These are phyloP conservation scores for Drosophila nigromelanica DNA, from an alignment of 1,140 invertebrate genomes.

Conservation along the genomic window DNA sequence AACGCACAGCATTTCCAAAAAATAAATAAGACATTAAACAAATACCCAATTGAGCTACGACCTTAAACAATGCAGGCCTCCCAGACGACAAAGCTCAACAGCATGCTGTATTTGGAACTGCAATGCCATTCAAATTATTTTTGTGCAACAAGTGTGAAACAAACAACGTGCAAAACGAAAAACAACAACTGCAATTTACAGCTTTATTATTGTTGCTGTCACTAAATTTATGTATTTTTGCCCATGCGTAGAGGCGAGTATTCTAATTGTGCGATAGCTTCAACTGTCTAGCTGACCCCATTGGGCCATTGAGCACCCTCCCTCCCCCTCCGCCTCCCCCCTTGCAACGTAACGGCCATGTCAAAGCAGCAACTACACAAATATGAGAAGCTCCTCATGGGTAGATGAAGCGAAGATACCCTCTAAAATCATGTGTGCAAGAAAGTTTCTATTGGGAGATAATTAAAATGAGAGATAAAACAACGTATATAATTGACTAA, in stretches of 20 bases:
- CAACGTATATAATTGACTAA: no score
- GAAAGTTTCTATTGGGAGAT: not conserved
- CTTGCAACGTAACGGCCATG: not conserved
- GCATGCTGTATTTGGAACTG: constrained; percentile 10
- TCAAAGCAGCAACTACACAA: constrained; percentile 7
- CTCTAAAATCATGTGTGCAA: not conserved
- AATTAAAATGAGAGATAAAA: not conserved
- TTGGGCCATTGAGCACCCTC: constrained; percentile 2
- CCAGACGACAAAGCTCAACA: not conserved
- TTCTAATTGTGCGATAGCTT: constrained; percentile 29
- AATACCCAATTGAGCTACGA: constrained; percentile 31
- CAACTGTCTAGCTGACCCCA: constrained; percentile 45
- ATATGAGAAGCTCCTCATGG: not conserved
- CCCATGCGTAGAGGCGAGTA: constrained; percentile 13
- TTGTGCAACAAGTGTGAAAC: constrained; percentile 40
- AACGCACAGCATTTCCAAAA: constrained; percentile 1
- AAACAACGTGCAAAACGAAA: not conserved
- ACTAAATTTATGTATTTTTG: constrained; percentile 35
- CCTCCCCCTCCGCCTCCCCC: not conserved
- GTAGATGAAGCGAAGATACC: constrained; percentile 6
- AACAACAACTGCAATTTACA: constrained; percentile 32
- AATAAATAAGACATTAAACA: not conserved
- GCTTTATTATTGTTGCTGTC: constrained; percentile 25
- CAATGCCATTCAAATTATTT: constrained; percentile 20
- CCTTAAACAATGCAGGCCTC: constrained; percentile 16